Base-by-base conservation (phyloP, 2,888 invertebrate species). In the Notocelia uddmanniana region DNA sequence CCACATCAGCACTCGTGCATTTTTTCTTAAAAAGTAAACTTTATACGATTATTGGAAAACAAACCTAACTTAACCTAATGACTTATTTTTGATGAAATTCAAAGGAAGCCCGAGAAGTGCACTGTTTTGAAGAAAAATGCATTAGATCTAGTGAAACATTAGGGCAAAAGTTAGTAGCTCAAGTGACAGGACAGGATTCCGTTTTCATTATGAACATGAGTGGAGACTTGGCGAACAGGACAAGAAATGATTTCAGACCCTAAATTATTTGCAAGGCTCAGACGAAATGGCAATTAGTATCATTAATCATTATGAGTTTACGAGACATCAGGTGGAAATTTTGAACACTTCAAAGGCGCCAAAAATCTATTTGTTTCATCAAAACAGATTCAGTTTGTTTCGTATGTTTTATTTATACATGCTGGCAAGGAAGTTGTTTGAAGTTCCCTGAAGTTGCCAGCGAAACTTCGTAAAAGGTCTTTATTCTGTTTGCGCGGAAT, bases 401-500 rank as follows among this genome's bases (percentile, higher is more conserved):
- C 71, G 73, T 75, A 67, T 59, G 50, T 74, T 74, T 67, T 71
- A 74, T 75, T 72, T 74, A 74, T 55, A 62, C 68, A 73, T 70
- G 70, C 57, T 64, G 69, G 63, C 69, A 74, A 50, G 68, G 37
- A 74, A 73, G 71, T 75, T 74, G 66, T 74, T 73, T 74, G 72
- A 78, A 76, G 77, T 78, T 75, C 73, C 72, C 72, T 74, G 68
- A 72, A 78, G 74, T 83, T 81, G 78, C 79, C 74, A 82, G 82
- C 79, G 81, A 84, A 85, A 86, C 83, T 87, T 86, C 72, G 78
- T 78, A 80, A 83, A 83, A 83, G 79, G 82, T 83, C 81, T 86
- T 85, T 84, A 87, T 85, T 86, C 82, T 82, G 85, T 88, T 88
- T 83, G 80, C 76, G 75, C 59, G 76, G 79, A 84, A 86, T 86